These are phyloP conservation scores for Gymnodraco acuticeps DNA, from an alignment of 2,797 vertebrate genomes.

Conservation along the genomic window DNA sequence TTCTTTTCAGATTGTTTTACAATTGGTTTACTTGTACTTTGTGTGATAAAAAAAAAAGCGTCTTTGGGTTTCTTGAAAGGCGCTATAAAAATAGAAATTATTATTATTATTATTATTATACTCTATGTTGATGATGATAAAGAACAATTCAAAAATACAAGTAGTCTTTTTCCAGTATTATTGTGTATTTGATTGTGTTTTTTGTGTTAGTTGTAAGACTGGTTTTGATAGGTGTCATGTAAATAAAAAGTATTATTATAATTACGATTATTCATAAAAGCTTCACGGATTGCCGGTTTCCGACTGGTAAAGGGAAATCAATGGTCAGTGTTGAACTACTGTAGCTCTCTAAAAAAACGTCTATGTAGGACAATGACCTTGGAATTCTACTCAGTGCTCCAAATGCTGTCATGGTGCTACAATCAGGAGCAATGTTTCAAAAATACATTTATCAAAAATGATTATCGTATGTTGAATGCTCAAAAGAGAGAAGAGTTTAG, in stretches of 20 bases:
- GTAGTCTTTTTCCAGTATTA: no score
- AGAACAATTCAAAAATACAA: not conserved
- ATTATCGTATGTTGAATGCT: not conserved
- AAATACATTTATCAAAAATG: not conserved
- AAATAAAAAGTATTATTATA: no score
- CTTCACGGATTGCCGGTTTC: not conserved
- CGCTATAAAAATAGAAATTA: no score
- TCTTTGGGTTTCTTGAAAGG: no score
- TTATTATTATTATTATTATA: not conserved
- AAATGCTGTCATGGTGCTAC: not conserved
- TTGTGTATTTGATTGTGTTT: no score
- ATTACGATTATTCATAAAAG: not conserved
- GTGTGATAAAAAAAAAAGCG: not conserved
- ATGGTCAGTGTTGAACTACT: slow-evolving; percentile 1
- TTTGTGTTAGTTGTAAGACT: no score
- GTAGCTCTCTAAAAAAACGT: not conserved
- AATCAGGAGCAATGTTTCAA: not conserved
- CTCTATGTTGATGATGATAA: not conserved
- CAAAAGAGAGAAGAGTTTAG: not conserved
- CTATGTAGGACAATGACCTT: not conserved
- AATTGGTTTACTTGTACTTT: not conserved
- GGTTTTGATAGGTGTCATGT: no score
- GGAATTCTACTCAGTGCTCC: not conserved
- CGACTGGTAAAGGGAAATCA: not conserved
- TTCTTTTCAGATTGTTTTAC: not conserved